phyloP scores from a whole-genome alignment of 2,888 invertebrate species.

The Orthosia cruda region DNA sequence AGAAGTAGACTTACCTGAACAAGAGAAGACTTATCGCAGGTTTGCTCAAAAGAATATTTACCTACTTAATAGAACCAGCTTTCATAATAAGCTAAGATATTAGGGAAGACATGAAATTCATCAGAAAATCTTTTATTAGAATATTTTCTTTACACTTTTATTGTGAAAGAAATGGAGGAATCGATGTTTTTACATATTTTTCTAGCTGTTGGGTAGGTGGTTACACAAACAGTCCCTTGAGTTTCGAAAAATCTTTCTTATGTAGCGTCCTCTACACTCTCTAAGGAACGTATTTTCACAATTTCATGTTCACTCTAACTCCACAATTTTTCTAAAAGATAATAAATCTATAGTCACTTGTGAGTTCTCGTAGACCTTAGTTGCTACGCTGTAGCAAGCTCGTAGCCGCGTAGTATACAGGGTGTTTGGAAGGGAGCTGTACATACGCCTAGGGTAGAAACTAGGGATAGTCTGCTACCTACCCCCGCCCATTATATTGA shows the following conservation, averaged over 20 bases:
- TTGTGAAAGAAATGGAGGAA: conserved; percentile 7
- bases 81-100: conserved; percentile 25
- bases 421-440: too few relatives aligned
- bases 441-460: too few relatives aligned
- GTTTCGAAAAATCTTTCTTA: conserved; percentile 1
- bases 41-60: conserved; percentile 25
- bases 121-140: conserved; percentile 23
- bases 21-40: conserved; percentile 22
- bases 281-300: conserved; percentile 11
- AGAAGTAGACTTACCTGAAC: conserved; percentile 20
- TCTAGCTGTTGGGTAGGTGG: not conserved
- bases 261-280: not conserved
- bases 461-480: too few relatives aligned
- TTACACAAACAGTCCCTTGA: conserved; percentile 11
- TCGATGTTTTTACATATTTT: conserved; percentile 1
- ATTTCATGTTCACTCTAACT: conserved; percentile 3
- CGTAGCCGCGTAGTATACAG: conserved; percentile 13
- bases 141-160: conserved; percentile 25
- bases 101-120: conserved; percentile 29
- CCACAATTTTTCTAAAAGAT: not conserved
- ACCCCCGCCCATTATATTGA: too few relatives aligned
- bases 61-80: conserved; percentile 24
- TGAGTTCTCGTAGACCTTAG: not conserved
- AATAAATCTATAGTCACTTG: not conserved
- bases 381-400: conserved; percentile 23